Evolutionary conservation across 1,140 invertebrate genomes (phyloP).

Genomic region (Pygmarrhopalites habei): DNA sequence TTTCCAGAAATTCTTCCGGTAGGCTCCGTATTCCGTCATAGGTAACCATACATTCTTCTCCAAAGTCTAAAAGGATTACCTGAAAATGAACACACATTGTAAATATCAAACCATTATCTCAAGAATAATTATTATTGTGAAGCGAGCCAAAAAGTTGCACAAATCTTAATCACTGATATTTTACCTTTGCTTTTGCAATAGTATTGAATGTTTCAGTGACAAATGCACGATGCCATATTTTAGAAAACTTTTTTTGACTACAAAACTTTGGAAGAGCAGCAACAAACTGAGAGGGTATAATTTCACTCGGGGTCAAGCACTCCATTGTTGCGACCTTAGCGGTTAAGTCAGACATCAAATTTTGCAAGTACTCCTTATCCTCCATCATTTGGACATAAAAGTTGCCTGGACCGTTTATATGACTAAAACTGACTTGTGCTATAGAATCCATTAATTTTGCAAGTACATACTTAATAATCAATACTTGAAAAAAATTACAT

Average conservation of each 20-base stretch:
- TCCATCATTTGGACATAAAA: background rate
- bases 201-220: background rate
- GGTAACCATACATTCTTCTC: background rate
- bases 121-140: background rate
- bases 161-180: too few species aligned
- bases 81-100: background rate
- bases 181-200: too few species aligned
- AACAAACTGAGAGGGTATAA: too few species aligned
- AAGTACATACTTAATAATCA: background rate
- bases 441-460: background rate
- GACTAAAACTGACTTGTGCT: background rate
- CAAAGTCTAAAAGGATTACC: conserved; percentile 1
- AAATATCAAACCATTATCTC: background rate
- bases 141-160: background rate
- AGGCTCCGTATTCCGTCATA: background rate
- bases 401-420: background rate
- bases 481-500: background rate
- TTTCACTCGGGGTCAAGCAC: background rate
- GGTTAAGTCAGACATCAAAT: background rate
- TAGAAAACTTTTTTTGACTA: background rate
- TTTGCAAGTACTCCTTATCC: background rate
- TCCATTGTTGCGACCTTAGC: background rate
- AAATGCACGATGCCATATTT: background rate
- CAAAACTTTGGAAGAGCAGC: too few species aligned
- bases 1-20: background rate